Base-by-base conservation (phyloP, 2,888 invertebrate genomes). In the Drosophila gaucha region DNA sequence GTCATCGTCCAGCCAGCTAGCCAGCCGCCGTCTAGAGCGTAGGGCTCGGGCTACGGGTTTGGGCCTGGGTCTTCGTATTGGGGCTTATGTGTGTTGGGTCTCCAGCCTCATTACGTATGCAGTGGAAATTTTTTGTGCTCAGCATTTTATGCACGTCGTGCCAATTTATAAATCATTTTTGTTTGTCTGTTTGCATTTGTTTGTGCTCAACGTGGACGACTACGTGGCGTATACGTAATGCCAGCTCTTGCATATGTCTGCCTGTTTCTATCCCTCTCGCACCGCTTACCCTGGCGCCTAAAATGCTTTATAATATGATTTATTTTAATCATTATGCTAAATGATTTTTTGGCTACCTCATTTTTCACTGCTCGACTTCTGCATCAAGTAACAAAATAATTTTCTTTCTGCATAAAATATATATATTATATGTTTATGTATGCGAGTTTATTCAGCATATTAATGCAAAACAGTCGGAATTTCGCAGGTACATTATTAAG, bases 121-220 rank as follows among this genome's bases (percentile, higher is more conserved):
- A 84, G 85, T 85, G 79, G 75, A 77, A 86, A 67, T 68, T 73
- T 82, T 82, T 85, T 74, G 62, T 80, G 75, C 73, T 90, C 80
- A 82, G 77, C 80, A 89, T 89, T 90, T 89, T 87, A 80, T 90
- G 80, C 90, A 89, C 89, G 89, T 89, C 80, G 80, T 77, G 85
- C 86, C 89, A 89, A 89, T 89, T 89, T 89, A 89, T 89, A 90
- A 89, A 89, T 90, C 89, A 90, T 89, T 90, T 89, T 83, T 83
- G 82, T 83, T 83, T 83, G 84, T 77, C 86, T 86, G 86, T 83
- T 82, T 82, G 84, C 77, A 56, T 64, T 67, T 73, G 67, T 67
- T 73, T 75, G 67, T 78, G 70, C 51, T 74, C 79, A 68, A 74
- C 80, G 68, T 78, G 67, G 85, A 54, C 63, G 67, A 51, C 68